These are phyloP conservation scores for Papilio protenor DNA, from an alignment of 2,888 invertebrate genomes.

Conservation along the genomic window DNA sequence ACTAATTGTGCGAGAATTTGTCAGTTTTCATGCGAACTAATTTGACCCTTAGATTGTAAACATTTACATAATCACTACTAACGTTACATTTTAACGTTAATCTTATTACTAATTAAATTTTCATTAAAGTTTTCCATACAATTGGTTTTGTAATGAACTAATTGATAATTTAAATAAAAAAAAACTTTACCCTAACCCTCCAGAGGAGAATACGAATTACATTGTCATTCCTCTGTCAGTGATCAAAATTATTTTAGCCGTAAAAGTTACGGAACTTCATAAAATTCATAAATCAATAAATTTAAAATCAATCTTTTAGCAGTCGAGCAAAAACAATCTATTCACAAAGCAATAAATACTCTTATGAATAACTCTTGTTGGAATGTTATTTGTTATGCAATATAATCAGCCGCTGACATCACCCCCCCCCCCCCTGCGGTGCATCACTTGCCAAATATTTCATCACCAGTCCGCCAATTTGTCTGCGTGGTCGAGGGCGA, in stretches of 20 bases:
- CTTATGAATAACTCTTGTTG: neutral
- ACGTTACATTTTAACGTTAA: too few species aligned
- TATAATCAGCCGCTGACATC: neutral
- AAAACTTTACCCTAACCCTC: too few species aligned
- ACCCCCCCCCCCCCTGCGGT: neutral
- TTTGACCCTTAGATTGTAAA: neutral
- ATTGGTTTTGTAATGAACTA: too few species aligned
- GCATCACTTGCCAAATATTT: constrained; percentile 25
- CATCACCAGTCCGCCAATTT: constrained; percentile 20
- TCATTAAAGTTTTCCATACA: too few species aligned
- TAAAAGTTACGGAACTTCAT: neutral
- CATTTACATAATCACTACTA: neutral
- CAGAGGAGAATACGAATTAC: too few species aligned
- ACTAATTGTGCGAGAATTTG: constrained; percentile 22
- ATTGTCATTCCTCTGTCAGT: too few species aligned
- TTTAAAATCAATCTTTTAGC: neutral
- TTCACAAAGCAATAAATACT: neutral
- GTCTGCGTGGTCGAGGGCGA: neutral
- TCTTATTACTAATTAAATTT: too few species aligned
- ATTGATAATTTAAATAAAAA: too few species aligned
- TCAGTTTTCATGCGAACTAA: neutral
- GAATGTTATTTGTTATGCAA: constrained; percentile 21
- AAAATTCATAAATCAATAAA: neutral
- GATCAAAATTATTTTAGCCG: too few species aligned
- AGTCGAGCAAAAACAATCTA: neutral